Conservation (phyloP, 2,888 invertebrate species). For the Mallateleia sp. region DNA sequence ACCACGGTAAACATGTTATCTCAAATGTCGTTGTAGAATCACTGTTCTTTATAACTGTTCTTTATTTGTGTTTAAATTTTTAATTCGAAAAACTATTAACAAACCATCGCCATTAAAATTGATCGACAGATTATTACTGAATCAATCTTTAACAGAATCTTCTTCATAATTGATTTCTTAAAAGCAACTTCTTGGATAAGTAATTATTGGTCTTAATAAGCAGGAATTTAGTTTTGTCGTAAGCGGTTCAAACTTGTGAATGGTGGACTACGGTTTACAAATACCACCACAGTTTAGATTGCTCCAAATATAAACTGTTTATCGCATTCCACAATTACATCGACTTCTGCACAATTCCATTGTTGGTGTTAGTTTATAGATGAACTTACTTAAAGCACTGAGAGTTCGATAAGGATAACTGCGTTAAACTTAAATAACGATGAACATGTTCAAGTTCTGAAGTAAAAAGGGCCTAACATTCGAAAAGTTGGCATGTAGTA, state of each 20-base stretch:
- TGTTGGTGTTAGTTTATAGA: conserved; percentile 65
- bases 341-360: conserved; percentile 34
- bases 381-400: conserved; percentile 59
- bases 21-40: background rate
- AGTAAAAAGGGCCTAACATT: conserved; percentile 49
- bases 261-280: conserved; percentile 22
- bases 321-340: conserved; percentile 63
- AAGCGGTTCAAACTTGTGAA: conserved; percentile 42
- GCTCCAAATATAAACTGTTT: conserved; percentile 62
- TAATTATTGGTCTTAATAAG: conserved; percentile 38
- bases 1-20: background rate
- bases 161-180: background rate
- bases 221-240: conserved; percentile 42
- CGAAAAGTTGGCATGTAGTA: conserved; percentile 56
- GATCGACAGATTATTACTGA: too few species aligned
- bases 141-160: conserved; percentile 4
- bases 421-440: conserved; percentile 74
- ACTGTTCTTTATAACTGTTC: background rate
- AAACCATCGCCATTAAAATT: too few species aligned
- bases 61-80: background rate
- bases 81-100: too few species aligned
- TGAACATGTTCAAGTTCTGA: conserved; percentile 66
- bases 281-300: conserved; percentile 28
- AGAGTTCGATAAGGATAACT: conserved; percentile 72
- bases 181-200: background rate